Evolutionary conservation across 2,113 vertebrate genomes (phyloP), one percentile per base, ranked within the genome.

Genomic region (Periophthalmus modestus): DNA sequence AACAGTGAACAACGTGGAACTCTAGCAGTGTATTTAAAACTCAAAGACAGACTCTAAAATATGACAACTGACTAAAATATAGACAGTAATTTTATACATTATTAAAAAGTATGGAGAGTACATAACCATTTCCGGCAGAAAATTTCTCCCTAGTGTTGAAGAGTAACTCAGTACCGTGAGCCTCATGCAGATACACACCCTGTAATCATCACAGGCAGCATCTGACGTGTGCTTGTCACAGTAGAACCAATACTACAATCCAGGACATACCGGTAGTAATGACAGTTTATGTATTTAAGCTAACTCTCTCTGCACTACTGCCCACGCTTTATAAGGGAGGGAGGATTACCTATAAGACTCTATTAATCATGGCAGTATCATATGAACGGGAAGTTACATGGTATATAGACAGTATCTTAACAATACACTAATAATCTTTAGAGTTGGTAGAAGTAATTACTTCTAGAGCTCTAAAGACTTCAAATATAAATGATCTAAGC

Each of bases 191-290:
- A n/a, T 7, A 28, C 10, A 34, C 34, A 39, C 33, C 34, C 34
- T 65, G 62, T 39, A 65, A 65, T 39, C 62, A 65, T 21, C 62
- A n/a, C 1, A 39, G 62, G 14, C 33, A 65, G 62, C 16, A 11
- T 63, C 13, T 63, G 28, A 63, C 34, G 28, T 63, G 16, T 36
- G 33, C 61, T 63, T 63, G 61, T 63, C 18, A 63, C 61, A 63
- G 16, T 7, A 7, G 9, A 16, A 65, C 34, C 11, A 34, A 65
- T 39, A 19, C 62, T 19, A 10, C 19, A 65, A 39, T 65, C 34
- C 34, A 39, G 34, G 55, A 59, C 62, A 39, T 10, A n/a, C n/a
- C n/a, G n/a, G n/a, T n/a, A 12, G 61, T 36, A 36, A 65, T 43
- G 36, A 65, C 34, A 65, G 62, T 43, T n/a, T 19, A 19, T 18